A percentile compares a stretch with the other conserved stretches of the same genome.
Evolutionary conservation across 1,140 invertebrate species (phyloP).

Genomic region (Drosophila arizonae): DNA sequence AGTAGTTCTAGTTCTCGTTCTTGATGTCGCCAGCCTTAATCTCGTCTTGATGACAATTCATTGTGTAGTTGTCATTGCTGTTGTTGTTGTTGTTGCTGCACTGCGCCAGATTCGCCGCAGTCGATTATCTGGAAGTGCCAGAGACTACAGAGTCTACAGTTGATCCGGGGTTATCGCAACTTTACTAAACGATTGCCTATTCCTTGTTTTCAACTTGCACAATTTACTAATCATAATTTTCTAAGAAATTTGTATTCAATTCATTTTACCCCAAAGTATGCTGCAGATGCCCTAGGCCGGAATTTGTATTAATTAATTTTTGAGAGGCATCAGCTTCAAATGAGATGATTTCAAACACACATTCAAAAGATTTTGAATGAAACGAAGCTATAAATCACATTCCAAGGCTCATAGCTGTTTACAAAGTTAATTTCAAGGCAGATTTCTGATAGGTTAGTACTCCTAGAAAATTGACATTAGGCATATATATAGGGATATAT

Average conservation of each 20-base stretch:
- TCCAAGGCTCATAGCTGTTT: too few species aligned
- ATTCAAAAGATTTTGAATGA: too few species aligned
- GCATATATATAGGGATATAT: too few species aligned
- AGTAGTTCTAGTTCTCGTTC: constrained; percentile 22
- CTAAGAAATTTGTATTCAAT: constrained; percentile 11
- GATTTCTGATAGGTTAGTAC: too few species aligned
- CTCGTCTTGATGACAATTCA: constrained; percentile 28
- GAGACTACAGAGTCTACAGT: neutral
- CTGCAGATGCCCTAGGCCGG: too few species aligned
- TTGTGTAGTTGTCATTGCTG: neutral
- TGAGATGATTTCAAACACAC: too few species aligned
- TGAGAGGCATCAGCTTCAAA: too few species aligned
- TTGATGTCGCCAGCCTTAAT: constrained; percentile 39
- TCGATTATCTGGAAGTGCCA: constrained; percentile 11
- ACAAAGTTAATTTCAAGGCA: too few species aligned
- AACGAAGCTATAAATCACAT: too few species aligned
- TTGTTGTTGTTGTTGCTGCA: neutral
- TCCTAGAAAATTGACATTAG: too few species aligned
- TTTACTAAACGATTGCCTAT: neutral
- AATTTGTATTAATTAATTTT: too few species aligned
- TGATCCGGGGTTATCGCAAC: constrained; percentile 23
- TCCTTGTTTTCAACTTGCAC: constrained; percentile 13
- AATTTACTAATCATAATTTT: constrained; percentile 1
- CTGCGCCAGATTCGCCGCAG: neutral
- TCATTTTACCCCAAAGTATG: neutral